Base-by-base conservation (phyloP, 2,797 vertebrate species). In the Enoplosus armatus region DNA sequence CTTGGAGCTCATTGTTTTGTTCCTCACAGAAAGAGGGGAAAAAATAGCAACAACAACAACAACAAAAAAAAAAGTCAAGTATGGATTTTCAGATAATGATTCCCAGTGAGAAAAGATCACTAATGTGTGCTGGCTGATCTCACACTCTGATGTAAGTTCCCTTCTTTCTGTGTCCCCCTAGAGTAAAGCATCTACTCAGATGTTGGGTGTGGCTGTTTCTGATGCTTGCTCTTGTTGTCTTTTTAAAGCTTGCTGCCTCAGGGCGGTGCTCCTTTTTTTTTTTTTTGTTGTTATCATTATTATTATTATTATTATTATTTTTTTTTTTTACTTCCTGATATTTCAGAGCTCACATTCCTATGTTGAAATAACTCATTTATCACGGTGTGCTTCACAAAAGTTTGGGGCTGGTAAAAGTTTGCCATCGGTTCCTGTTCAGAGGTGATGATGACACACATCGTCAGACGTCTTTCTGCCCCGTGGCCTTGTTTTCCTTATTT, bases 131-230 rank as follows among this genome's bases (percentile, higher is more conserved):
- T 7, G 37, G 26, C 16, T 43, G 33, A 5, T 8, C 11, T 29
- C 20, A 29, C 31, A 26, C 24, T 71, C 5, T 29, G 55, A 54
- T 65, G 11, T 27, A 2, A 41, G 20, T 60, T 41, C 31, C 55
- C 33, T n/a, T 70, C 26, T 68, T 15, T 48, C 65, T 48, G 61
- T 64, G 35, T 58, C 56, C 51, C 55, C 50, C 4, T n/a, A 1
- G 48, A 35, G 71, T 10, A 16, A 47, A 87, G 62, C 79, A 56
- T 79, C 75, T 66, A 78, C 78, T 87, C 83, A 67, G 72, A 85
- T 72, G 74, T 79, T 87, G 90, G 91, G 91, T 82, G 93, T 90
- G 89, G 87, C 68, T 12, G 7, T 54, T 51, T 27, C 75, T 77
- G 84, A 80, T 68, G 63, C 74, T 33, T 56, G 43, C 37, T 75